These are phyloP conservation scores for Diachasma alloeum DNA, from an alignment of 1,140 invertebrate genomes.

Conservation along the genomic window DNA sequence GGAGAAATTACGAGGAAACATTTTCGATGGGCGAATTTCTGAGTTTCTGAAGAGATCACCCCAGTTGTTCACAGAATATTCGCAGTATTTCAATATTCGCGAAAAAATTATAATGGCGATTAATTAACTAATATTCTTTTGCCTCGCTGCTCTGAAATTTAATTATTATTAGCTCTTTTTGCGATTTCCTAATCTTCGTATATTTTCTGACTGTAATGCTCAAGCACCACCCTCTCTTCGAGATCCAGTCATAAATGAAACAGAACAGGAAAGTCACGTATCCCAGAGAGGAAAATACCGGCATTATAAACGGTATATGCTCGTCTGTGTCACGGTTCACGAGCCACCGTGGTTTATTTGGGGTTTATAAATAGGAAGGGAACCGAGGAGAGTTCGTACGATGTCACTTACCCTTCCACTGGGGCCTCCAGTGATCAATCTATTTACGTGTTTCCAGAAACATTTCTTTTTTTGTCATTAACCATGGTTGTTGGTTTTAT, in stretches of 20 bases:
- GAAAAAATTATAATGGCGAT: too few species aligned
- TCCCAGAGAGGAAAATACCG: neutral
- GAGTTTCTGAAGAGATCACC: too few species aligned
- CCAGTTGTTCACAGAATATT: too few species aligned
- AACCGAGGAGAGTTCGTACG: neutral
- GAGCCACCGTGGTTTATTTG: neutral
- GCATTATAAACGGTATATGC: neutral
- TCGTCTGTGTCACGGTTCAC: neutral
- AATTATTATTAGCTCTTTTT: too few species aligned
- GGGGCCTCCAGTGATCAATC: neutral
- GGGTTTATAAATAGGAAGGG: neutral
- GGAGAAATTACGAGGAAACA: too few species aligned
- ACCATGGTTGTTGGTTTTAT: neutral
- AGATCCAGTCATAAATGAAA: too few species aligned
- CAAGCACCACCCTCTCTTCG: neutral
- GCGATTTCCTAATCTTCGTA: neutral
- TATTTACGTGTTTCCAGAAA: neutral
- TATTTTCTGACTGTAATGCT: conserved; percentile 4
- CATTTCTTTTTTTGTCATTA: neutral
- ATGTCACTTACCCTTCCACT: neutral
- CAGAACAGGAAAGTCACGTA: too few species aligned
- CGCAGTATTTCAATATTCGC: too few species aligned
- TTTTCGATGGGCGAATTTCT: too few species aligned
- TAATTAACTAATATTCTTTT: too few species aligned
- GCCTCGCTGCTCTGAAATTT: too few species aligned